Evolutionary conservation across 2,113 vertebrate genomes (phyloP), one percentile per base, ranked within the genome.

Genomic region (Nesogale talazaci): DNA sequence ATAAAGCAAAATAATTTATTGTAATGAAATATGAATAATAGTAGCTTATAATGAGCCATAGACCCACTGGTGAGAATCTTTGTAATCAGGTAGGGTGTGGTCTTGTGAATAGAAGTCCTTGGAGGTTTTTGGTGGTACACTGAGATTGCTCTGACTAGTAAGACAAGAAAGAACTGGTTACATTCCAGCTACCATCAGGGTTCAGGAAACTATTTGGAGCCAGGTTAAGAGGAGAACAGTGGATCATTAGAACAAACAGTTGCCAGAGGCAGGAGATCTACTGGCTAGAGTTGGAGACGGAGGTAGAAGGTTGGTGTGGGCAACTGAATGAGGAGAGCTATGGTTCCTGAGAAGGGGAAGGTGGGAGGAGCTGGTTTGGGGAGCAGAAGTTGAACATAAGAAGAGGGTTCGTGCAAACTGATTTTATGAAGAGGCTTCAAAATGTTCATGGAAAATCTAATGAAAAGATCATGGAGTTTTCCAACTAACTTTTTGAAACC

Each of bases 51-150:
- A 19, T 3, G 38, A 40, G 20, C 38, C 22, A 0, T 75, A 56
- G 75, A 36, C 29, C 57, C 6, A 52, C 14, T 5, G 76, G 57
- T 29, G 5, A 8, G 20, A n/a, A 75, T 34, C 42, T 65, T 22
- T 9, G 16, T 46, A 63, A 63, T 4, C 42, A 88, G 17, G 29
- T 6, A 25, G 76, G 67, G 8, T 52, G 22, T 27, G 27, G 36
- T 3, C 22, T 36, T 20, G 6, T 23, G 69, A 42, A 27, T 17
- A 20, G 0, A 6, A 10, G 4, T 20, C 75, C 12, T 6, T 23
- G 25, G 56, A 29, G 1, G 7, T 56, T 25, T 72, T 38, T 23
- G 57, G 79, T 20, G 31, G 29, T 38, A 0, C 9, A 12, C 46
- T 1, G 22, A 15, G 46, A 40, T 11, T 10, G 5, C n/a, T 61